Evolutionary conservation across 2,797 vertebrate genomes (phyloP).

Genomic region (Cirrhinus mrigala): DNA sequence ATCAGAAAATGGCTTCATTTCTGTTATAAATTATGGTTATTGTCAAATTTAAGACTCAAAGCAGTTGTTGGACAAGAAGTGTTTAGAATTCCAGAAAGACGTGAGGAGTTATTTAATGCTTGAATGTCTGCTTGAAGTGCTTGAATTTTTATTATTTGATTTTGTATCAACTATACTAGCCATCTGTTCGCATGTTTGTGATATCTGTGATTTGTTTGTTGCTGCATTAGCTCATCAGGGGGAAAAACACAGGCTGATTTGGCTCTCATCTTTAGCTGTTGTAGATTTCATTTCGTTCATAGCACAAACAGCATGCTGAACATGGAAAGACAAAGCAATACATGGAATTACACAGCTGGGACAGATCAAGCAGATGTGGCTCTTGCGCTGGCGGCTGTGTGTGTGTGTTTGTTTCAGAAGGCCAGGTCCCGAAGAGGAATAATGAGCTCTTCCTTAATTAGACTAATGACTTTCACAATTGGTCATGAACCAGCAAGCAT

Average conservation of each 20-base stretch:
- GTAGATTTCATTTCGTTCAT: neutral
- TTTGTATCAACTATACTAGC: constrained; percentile 8
- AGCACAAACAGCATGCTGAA: constrained; percentile 11
- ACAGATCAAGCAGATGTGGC: constrained; percentile 65
- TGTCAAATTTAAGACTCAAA: neutral
- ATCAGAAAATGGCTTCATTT: neutral
- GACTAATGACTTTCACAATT: constrained; percentile 60
- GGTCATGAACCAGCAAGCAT: constrained; percentile 53
- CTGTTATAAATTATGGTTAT: neutral
- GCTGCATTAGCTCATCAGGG: neutral
- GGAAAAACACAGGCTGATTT: constrained; percentile 28
- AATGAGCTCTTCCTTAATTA: constrained; percentile 59
- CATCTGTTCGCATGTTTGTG: constrained; percentile 7
- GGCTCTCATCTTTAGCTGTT: constrained; percentile 20
- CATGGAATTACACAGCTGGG: constrained; percentile 57
- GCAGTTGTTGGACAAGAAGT: neutral
- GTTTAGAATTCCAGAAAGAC: neutral
- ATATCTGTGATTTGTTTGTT: constrained; percentile 27
- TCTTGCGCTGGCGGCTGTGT: neutral
- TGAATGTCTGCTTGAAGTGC: neutral
- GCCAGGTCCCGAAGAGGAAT: constrained; percentile 51
- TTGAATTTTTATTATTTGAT: neutral
- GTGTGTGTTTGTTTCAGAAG: constrained; percentile 39
- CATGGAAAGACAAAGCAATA: constrained; percentile 28
- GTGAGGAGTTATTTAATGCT: neutral